Conservation (phyloP, 64 coral and sea anemone genomes). For the Hydrozoanthus tunicans region DNA sequence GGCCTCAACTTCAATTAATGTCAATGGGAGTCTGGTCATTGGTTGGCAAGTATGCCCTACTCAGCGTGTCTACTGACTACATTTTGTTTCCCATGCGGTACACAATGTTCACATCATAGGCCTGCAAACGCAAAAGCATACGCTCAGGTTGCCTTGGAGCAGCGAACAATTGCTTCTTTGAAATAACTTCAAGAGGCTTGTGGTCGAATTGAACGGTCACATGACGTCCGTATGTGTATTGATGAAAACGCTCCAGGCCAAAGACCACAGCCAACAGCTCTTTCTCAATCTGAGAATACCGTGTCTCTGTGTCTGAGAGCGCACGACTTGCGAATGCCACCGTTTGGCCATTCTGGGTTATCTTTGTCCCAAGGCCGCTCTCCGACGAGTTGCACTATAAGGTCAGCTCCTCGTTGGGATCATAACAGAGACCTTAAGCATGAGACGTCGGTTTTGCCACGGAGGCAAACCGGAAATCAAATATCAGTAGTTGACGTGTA, state of each 20-base stretch:
- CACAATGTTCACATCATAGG: neutral
- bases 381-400: slow-evolving; percentile 22
- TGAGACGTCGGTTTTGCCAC: no score
- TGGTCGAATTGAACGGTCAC: no score
- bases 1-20: slow-evolving; percentile 1
- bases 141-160: neutral
- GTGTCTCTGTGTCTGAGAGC: no score
- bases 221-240: neutral
- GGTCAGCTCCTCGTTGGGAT: neutral
- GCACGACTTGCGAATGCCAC: neutral
- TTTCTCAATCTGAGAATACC: no score
- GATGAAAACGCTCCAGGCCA: neutral
- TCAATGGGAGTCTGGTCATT: neutral
- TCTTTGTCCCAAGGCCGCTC: neutral
- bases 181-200: neutral
- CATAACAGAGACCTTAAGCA: no score
- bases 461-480: no score
- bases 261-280: no score
- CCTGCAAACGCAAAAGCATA: neutral
- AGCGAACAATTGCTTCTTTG: neutral
- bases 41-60: neutral
- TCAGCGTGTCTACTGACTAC: neutral
- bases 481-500: no score
- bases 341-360: neutral
- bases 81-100: neutral